Evolutionary conservation across 2,888 invertebrate genomes (phyloP), one percentile per base, ranked within the genome.

Genomic region (Stegophylla sp.): DNA sequence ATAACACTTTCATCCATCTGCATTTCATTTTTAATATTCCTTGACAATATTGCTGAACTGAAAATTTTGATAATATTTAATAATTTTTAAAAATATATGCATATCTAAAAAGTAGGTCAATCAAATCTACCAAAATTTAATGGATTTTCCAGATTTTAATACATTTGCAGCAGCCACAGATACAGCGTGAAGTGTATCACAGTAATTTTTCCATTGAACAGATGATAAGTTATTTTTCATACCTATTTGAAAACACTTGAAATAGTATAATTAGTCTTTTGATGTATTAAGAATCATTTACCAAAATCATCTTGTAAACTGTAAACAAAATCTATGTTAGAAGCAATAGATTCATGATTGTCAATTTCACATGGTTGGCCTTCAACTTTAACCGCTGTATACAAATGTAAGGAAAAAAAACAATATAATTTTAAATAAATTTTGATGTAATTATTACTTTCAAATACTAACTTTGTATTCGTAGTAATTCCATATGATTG

Each of bases 381-480:
- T 71, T 79, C 69, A 41, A 79, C 41, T 79, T 71, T 61, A n/a
- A 79, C 79, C 20, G 71, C 79, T 79, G 26, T 5, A 75, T 43
- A 34, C 34, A 34, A 34, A 5, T 34, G 34, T 34, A 0, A 23
- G 64, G 1, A 41, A 41, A n/a, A 66, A 64, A 51, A 63, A 61
- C 13, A 41, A 51, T 4, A 48, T 0, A 48, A 34, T 48, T 48
- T 59, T 10, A 20, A 34, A 23, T 0, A 23, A 17, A 34, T 10
- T 0, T 81, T 28, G 10, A 26, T 26, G 66, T 17, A 7, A 53
- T 43, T 69, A 34, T 69, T 34, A 82, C 72, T 82, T 66, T 67
- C 7, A 34, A 34, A 71, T 41, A 89, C 91, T 89, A 88, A 94
- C 94, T 93, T 89, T 94, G 92, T 86, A 94, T 90, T 86, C 93